phyloP scores from a whole-genome alignment of 2,797 vertebrate genomes.

The Bucorvus abyssinicus region DNA sequence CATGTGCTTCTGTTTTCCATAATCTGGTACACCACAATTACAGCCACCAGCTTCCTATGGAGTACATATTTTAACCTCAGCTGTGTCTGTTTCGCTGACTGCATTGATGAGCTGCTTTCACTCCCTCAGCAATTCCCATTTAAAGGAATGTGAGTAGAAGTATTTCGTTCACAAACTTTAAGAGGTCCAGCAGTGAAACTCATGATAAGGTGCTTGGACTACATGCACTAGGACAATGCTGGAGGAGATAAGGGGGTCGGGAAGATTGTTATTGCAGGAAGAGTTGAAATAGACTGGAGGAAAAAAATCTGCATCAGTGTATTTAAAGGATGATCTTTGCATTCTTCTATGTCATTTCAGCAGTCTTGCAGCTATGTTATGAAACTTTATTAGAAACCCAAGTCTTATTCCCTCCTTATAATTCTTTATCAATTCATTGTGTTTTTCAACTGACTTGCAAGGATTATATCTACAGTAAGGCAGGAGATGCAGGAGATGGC shows the following conservation, averaged over 20 bases:
- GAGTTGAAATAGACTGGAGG: background rate
- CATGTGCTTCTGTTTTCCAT: accelerated
- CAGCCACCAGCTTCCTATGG: background rate
- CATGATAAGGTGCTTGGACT: background rate
- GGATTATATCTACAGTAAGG: background rate
- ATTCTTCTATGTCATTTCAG: background rate
- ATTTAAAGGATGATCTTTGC: background rate
- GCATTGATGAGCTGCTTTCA: background rate
- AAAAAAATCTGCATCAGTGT: background rate
- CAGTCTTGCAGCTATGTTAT: background rate
- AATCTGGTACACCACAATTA: background rate
- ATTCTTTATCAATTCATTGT: background rate
- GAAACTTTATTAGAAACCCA: accelerated
- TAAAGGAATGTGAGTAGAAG: background rate
- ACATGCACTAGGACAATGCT: background rate
- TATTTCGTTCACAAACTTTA: background rate
- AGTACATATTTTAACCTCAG: background rate
- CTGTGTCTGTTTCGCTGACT: background rate
- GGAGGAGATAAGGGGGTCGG: background rate
- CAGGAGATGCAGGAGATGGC: background rate
- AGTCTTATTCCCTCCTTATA: background rate
- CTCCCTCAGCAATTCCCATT: background rate
- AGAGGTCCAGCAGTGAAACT: background rate
- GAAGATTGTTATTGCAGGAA: background rate
- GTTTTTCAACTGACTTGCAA: background rate